phyloP scores from a whole-genome alignment of 1,140 invertebrate species.

The Centruroides sculpturatus region DNA sequence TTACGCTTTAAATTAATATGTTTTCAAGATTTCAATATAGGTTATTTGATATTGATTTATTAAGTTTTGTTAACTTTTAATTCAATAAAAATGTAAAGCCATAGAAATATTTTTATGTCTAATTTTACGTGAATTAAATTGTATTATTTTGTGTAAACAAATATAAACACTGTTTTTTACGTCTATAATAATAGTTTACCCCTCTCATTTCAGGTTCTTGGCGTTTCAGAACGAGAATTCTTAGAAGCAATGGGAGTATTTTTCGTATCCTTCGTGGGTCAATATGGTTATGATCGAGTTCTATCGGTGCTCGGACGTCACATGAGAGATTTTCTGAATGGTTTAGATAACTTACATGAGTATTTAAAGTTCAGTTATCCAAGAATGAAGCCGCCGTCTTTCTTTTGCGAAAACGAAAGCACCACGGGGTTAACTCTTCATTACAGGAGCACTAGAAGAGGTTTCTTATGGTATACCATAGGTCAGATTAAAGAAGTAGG shows the following conservation, averaged over 20 bases:
- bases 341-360: slow-evolving; percentile 91
- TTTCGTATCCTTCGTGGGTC: slow-evolving; percentile 35
- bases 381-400: slow-evolving; percentile 78
- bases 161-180: too few species aligned
- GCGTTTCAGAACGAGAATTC: slow-evolving; percentile 68
- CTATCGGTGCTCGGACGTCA: slow-evolving; percentile 73
- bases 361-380: slow-evolving; percentile 95
- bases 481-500: slow-evolving; percentile 81
- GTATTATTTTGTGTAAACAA: too few species aligned
- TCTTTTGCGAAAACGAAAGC: slow-evolving; percentile 91
- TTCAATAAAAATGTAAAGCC: too few species aligned
- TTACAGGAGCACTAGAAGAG: slow-evolving; percentile 78
- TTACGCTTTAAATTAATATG: too few species aligned
- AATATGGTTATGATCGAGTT: slow-evolving; percentile 86
- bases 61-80: too few species aligned
- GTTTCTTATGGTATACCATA: slow-evolving; percentile 92
- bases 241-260: slow-evolving; percentile 69
- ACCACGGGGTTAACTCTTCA: slow-evolving; percentile 72
- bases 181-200: too few species aligned
- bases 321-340: slow-evolving; percentile 90
- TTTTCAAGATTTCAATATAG: too few species aligned
- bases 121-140: too few species aligned
- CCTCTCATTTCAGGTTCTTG: slow-evolving; percentile 49
- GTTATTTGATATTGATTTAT: too few species aligned
- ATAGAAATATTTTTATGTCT: too few species aligned